Evolutionary conservation across 1,140 invertebrate genomes (phyloP).

Genomic region (Caenorhabditis latens): DNA sequence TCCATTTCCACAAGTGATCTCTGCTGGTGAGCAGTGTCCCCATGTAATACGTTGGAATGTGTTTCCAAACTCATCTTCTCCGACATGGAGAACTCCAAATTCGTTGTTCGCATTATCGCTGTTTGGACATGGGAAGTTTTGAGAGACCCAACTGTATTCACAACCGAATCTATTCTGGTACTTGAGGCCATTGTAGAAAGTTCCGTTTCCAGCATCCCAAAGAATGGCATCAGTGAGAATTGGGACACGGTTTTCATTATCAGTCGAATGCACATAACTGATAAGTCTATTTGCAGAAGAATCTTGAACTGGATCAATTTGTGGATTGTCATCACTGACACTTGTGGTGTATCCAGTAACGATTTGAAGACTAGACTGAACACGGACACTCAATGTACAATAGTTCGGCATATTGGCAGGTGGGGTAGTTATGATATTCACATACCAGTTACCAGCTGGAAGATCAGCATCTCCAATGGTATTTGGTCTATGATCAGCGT

Average conservation of each 20-base stretch:
- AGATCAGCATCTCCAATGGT: conserved; percentile 57
- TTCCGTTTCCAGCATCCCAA: conserved; percentile 56
- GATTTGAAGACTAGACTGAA: conserved; percentile 63
- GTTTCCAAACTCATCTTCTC: conserved; percentile 66
- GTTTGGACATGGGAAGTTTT: conserved; percentile 65
- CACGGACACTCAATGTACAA: conserved; percentile 56
- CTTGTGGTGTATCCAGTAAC: conserved; percentile 53
- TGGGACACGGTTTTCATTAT: conserved; percentile 39
- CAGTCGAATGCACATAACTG: conserved; percentile 46
- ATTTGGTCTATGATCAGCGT: conserved; percentile 29
- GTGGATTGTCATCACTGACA: conserved; percentile 55
- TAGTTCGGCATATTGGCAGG: neutral
- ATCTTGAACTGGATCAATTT: conserved; percentile 58
- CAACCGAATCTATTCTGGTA: conserved; percentile 61
- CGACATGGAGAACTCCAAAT: conserved; percentile 64
- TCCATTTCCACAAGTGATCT: conserved; percentile 63
- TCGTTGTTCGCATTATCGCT: conserved; percentile 38
- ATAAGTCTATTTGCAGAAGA: conserved; percentile 41
- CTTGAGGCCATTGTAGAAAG: conserved; percentile 62
- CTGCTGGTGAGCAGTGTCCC: conserved; percentile 56
- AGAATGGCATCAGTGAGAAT: conserved; percentile 62
- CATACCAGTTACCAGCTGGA: conserved; percentile 63
- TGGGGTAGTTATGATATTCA: conserved; percentile 52
- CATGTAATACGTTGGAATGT: conserved; percentile 66
- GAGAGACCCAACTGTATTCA: conserved; percentile 58